Percentiles rank a stretch among this genome's conserved stretches.
Conservation (phyloP, 2,888 invertebrate genomes). For the Ellobium chinense region DNA sequence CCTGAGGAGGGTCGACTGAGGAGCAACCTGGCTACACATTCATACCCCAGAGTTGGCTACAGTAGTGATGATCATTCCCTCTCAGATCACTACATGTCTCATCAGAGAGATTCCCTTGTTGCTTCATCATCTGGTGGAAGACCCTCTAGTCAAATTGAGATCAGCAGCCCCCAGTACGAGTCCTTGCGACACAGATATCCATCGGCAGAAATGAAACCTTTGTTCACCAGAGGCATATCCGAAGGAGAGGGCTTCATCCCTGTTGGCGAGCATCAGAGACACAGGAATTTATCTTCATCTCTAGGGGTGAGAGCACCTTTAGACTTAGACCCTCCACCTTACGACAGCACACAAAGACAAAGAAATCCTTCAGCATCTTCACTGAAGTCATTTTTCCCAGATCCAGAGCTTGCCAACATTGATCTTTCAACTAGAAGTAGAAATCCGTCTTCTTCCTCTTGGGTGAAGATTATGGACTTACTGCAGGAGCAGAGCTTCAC, state of each 20-base stretch:
- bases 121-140: slow-evolving; percentile 7
- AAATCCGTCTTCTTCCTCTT: slow-evolving; percentile 33
- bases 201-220: slow-evolving; percentile 16
- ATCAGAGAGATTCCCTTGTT: slow-evolving; percentile 21
- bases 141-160: slow-evolving; percentile 22
- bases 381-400: slow-evolving; percentile 1
- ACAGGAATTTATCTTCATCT: slow-evolving; percentile 31
- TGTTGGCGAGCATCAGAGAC: background rate
- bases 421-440: slow-evolving; percentile 21
- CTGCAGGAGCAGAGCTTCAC: background rate
- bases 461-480: background rate
- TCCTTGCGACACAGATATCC: slow-evolving; percentile 15
- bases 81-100: background rate
- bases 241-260: slow-evolving; percentile 1
- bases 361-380: slow-evolving; percentile 41
- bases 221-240: background rate
- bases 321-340: slow-evolving; percentile 12
- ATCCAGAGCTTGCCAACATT: background rate
- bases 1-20: background rate
- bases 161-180: slow-evolving; percentile 4
- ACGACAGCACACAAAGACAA: slow-evolving; percentile 23
- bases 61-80: slow-evolving; percentile 10
- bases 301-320: background rate
- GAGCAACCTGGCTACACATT: background rate
- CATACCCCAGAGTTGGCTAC: background rate